These are phyloP conservation scores for Coturnix japonica DNA, from an alignment of 2,113 vertebrate genomes.

Conservation along the genomic window DNA sequence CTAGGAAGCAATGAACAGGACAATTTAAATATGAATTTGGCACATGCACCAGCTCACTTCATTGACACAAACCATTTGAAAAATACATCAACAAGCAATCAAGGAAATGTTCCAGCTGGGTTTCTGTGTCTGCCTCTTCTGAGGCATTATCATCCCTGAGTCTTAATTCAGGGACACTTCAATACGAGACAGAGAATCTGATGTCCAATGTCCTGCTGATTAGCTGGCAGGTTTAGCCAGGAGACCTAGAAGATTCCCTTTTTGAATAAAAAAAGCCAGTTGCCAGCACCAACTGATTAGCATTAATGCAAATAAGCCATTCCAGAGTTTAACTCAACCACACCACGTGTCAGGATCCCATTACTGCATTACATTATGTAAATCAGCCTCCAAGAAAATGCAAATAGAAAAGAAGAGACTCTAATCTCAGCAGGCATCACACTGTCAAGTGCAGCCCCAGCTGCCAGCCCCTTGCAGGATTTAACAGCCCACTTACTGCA, in stretches of 20 bases:
- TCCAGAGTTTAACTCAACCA: neutral
- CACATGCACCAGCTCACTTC: neutral
- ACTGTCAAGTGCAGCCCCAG: neutral
- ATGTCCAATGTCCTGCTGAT: neutral
- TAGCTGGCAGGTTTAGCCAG: neutral
- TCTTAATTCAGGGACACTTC: neutral
- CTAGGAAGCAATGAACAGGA: neutral
- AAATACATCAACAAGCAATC: neutral
- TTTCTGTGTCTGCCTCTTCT: neutral
- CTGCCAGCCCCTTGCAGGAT: neutral
- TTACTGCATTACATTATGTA: neutral
- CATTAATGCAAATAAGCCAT: slow-evolving; percentile 3
- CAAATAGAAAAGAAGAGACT: neutral
- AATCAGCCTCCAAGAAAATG: slow-evolving; percentile 17
- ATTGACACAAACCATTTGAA: neutral
- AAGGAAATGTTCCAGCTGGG: neutral
- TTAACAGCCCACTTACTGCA: neutral
- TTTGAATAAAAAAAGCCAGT: neutral
- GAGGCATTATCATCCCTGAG: neutral
- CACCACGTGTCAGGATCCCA: neutral
- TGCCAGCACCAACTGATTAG: neutral
- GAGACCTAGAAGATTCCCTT: neutral
- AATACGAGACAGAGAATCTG: neutral
- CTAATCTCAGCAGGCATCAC: neutral
- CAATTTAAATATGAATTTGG: neutral